Percentiles rank a stretch among this genome's conserved stretches.
Evolutionary conservation across 2,888 invertebrate genomes (phyloP).

Genomic region (Galeopsomyia nigrocyanea): DNA sequence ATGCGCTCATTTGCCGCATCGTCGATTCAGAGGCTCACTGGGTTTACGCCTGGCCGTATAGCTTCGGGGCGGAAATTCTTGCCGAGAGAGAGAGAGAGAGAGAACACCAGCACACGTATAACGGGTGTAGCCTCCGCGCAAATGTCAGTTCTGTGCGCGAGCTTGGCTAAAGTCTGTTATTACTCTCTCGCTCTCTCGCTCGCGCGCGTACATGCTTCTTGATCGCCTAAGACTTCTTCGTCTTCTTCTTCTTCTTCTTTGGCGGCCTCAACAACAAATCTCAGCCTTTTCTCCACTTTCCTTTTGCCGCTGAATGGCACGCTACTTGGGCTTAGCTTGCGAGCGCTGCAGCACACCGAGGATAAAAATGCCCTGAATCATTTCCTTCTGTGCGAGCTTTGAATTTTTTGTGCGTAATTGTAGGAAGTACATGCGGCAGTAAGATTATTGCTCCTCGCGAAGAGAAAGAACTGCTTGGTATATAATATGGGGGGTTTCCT

Average conservation of each 20-base stretch:
- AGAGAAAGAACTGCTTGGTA: background rate
- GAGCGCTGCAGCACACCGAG: background rate
- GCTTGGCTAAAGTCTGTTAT: slow-evolving; percentile 38
- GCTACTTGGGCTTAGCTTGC: slow-evolving; percentile 12
- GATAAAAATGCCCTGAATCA: slow-evolving; percentile 30
- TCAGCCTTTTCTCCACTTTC: slow-evolving; percentile 24
- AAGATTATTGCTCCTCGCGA: background rate
- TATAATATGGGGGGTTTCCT: background rate
- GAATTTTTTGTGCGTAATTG: slow-evolving; percentile 21
- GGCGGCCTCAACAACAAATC: slow-evolving; percentile 13
- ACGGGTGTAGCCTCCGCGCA: slow-evolving; percentile 34
- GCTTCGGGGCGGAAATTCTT: slow-evolving; percentile 42
- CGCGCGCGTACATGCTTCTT: background rate
- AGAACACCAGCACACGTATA: slow-evolving; percentile 6
- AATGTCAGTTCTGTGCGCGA: slow-evolving; percentile 33
- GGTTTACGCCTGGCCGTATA: slow-evolving; percentile 24
- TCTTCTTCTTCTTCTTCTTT: slow-evolving; percentile 1
- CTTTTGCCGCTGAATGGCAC: slow-evolving; percentile 24
- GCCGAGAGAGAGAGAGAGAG: background rate
- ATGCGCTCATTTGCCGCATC: slow-evolving; percentile 45
- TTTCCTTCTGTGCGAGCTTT: slow-evolving; percentile 31
- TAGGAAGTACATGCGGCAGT: background rate
- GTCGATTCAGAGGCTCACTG: slow-evolving; percentile 38
- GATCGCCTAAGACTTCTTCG: background rate
- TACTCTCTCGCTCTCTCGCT: slow-evolving; percentile 12